These are phyloP conservation scores for Tuberolachnus salignus DNA, from an alignment of 2,888 invertebrate species.

Conservation along the genomic window DNA sequence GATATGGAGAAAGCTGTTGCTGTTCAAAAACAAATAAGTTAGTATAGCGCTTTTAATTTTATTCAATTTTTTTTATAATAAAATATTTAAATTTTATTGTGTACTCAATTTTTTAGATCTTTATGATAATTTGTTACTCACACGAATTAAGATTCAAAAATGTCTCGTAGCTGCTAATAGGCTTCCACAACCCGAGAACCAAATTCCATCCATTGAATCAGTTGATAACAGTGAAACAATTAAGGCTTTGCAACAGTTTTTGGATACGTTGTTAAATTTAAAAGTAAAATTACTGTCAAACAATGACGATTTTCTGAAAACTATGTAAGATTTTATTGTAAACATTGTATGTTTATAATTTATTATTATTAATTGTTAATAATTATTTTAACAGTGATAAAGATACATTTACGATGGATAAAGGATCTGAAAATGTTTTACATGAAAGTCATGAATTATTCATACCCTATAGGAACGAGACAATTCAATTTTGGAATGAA, in stretches of 20 bases:
- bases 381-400: constrained; percentile 61
- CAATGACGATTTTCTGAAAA: constrained; percentile 40
- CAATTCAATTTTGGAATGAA: constrained; percentile 94
- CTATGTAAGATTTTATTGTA: constrained; percentile 11
- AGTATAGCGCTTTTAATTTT: constrained; percentile 48
- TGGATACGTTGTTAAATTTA: constrained; percentile 60
- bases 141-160: constrained; percentile 87
- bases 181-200: constrained; percentile 71
- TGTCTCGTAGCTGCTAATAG: constrained; percentile 77
- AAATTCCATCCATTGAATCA: constrained; percentile 63
- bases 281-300: constrained; percentile 43
- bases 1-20: constrained; percentile 61
- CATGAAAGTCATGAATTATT: constrained; percentile 69
- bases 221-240: constrained; percentile 63
- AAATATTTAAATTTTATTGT: constrained; percentile 7
- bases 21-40: constrained; percentile 62
- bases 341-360: neutral
- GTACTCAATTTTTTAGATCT: constrained; percentile 63
- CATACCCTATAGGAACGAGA: constrained; percentile 74
- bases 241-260: constrained; percentile 64
- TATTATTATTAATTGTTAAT: neutral
- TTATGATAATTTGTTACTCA: constrained; percentile 86
- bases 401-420: constrained; percentile 62
- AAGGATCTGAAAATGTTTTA: constrained; percentile 69
- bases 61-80: constrained; percentile 30